Base-by-base conservation (phyloP, 2,888 invertebrate genomes). In the Drosophila engyochracea region DNA sequence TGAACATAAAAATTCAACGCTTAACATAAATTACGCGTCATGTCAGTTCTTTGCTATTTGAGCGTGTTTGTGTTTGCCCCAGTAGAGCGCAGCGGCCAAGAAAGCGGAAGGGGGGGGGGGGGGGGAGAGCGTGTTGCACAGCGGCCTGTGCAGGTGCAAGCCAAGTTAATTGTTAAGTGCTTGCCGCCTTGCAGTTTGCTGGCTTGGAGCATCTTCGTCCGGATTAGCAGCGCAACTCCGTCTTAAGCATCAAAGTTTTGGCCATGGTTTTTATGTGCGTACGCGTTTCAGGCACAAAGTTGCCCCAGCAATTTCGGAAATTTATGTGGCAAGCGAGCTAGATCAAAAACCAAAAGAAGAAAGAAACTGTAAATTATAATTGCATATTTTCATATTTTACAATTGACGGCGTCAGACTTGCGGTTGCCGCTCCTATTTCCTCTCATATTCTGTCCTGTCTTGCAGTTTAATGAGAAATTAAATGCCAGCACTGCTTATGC, bases 351-450 rank as follows among this genome's bases (percentile, higher is more conserved):
- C 31, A 19, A 41, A 55, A 51, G 51, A 41, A 37, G 28, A 57
- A 59, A 61, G 58, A 76, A 81, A 84, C 86, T 91, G 90, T 91
- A 91, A 91, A 91, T 91, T 91, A 91, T 92, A 92, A 92, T 92
- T 92, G 92, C 92, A 92, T 91, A 92, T 91, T 91, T 92, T 79
- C 92, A 91, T 92, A 92, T 91, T 83, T 91, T 91, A 92, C 91
- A 92, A 92, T 92, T 92, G 90, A 84, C 83, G 86, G 70, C 75
- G 68, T 75, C 86, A 76, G 60, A 72, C 58, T 72, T 66, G 80
- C 63, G 64, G 72, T 39, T 30, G 62, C 62, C 19, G 33, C 51
- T 30, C 49, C 39, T 25, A n/a, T 33, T 22, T 58, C 53, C 61
- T 44, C 33, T 28, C 30, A 31, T 49, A 28, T 10, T 31, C 41